Evolutionary conservation across 1,140 invertebrate genomes (phyloP), one percentile per base, ranked within the genome.

Genomic region (Theocolax elegans): DNA sequence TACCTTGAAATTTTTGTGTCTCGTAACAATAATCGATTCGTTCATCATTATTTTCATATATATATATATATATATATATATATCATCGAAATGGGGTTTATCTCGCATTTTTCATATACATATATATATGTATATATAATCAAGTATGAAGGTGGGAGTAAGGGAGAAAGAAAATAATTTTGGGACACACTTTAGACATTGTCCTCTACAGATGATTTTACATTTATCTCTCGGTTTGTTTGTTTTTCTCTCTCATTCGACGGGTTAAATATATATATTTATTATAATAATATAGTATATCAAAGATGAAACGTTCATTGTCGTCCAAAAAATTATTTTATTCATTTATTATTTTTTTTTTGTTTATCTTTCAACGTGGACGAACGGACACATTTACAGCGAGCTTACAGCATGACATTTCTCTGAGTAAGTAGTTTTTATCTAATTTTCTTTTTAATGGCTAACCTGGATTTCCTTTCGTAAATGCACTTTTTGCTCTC

Each of bases 321-420:
- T 13, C n/a, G 56, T 40, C 15, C 29, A 60, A 7, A 42, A 65
- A 53, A 65, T n/a, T n/a, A n/a, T n/a, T n/a, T n/a, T n/a, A n/a
- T n/a, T n/a, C n/a, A n/a, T n/a, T n/a, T n/a, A n/a, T n/a, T n/a
- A n/a, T n/a, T n/a, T n/a, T n/a, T n/a, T n/a, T n/a, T n/a, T n/a
- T n/a, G 40, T 21, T 40, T 44, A 12, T 58, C 17, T 46, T 58
- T 19, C 19, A 15, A 17, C 13, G 12, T 27, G 54, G 35, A 17
- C 12, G n/a, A 25, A 63, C 19, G 38, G 29, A 54, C 53, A 63
- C 60, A 19, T 70, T 70, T 46, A 54, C 51, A 64, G 23, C 51
- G 13, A 63, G 10, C 53, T 75, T 71, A 83, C 82, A 85, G 82
- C 83, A 84, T 84, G 83, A 84, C 83, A 85, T 79, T 77, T 74